phyloP scores from a whole-genome alignment of 2,888 invertebrate genomes.

The Cordilura impudica region DNA sequence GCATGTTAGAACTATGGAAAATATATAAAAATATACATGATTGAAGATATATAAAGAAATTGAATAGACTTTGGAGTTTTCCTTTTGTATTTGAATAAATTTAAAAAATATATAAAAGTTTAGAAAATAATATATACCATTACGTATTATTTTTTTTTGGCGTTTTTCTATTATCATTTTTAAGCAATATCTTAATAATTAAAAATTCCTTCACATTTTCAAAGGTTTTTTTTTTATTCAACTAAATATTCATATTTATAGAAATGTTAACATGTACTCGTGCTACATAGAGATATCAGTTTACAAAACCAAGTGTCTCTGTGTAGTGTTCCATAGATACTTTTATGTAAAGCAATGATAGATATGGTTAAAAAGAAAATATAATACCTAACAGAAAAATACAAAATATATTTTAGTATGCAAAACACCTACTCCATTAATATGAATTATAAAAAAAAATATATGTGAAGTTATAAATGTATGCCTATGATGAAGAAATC shows the following conservation, averaged over 20 bases:
- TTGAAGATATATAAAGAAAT: conserved; percentile 32
- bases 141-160: neutral
- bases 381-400: conserved; percentile 13
- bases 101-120: too few relatives aligned
- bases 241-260: conserved; percentile 41
- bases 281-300: neutral
- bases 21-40: conserved; percentile 42
- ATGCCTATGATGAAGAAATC: too few relatives aligned
- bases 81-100: neutral
- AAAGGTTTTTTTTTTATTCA: conserved; percentile 34
- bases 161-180: neutral
- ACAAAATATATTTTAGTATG: conserved; percentile 32
- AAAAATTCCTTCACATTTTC: conserved; percentile 60
- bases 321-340: neutral
- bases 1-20: conserved; percentile 8
- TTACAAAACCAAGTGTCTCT: conserved; percentile 14
- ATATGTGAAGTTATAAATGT: too few relatives aligned
- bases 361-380: conserved; percentile 26
- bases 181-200: conserved; percentile 46
- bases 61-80: neutral
- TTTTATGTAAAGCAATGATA: neutral
- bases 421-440: conserved; percentile 48
- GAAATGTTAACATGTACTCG: too few relatives aligned
- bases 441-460: too few relatives aligned
- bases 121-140: neutral